These are phyloP conservation scores for mouse (Mus musculus) DNA, from an alignment of 2,113 vertebrate species.

Conservation along the genomic window DNA sequence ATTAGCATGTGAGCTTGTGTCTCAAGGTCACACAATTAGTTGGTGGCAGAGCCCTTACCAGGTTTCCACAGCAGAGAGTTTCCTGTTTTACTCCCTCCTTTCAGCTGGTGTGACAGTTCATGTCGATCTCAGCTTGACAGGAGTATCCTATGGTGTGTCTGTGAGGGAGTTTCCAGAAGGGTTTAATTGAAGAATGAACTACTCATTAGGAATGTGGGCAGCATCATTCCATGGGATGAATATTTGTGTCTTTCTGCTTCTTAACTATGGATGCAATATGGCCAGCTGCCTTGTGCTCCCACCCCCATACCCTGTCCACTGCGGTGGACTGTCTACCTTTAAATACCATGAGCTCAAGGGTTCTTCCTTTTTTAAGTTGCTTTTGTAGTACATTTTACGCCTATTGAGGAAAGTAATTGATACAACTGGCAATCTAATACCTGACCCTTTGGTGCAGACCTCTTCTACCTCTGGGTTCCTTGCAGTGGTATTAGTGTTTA, in stretches of 20 bases:
- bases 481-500: background rate
- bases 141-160: background rate
- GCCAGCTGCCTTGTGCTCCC: background rate
- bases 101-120: background rate
- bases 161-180: background rate
- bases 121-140: background rate
- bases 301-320: too few relatives aligned
- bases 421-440: background rate
- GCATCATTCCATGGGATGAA: background rate
- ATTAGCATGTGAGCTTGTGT: background rate
- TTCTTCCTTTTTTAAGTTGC: background rate
- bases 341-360: background rate
- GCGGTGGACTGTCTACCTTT: background rate
- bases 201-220: background rate
- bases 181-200: background rate
- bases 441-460: background rate
- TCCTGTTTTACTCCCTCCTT: background rate
- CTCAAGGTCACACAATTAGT: background rate
- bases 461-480: background rate
- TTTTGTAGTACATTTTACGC: background rate
- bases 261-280: background rate
- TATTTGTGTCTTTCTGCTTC: background rate
- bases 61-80: background rate
- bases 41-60: background rate
- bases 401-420: background rate